These are phyloP conservation scores for Vombatus ursinus DNA, from an alignment of 2,113 vertebrate species.

Conservation along the genomic window DNA sequence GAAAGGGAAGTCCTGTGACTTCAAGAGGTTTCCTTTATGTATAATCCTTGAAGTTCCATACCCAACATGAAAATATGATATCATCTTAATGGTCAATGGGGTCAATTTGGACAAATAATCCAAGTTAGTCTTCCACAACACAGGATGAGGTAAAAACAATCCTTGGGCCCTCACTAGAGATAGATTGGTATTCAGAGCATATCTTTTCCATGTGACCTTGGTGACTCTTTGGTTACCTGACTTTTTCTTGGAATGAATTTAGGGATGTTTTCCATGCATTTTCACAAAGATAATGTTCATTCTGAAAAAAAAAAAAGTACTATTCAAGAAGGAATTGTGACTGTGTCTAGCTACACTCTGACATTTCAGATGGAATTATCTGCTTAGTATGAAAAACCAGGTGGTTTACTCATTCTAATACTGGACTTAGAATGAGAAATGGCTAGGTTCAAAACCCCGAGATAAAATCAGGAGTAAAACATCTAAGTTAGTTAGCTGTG, in stretches of 20 bases:
- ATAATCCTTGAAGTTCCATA: neutral
- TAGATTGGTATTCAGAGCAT: neutral
- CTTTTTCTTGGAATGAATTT: neutral
- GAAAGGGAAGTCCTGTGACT: constrained; percentile 52
- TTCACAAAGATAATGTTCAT: neutral
- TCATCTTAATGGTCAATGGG: neutral
- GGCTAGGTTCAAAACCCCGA: neutral
- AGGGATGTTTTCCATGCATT: neutral
- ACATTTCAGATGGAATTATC: neutral
- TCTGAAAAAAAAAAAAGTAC: neutral
- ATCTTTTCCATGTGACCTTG: neutral
- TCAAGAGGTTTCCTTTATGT: constrained; percentile 16
- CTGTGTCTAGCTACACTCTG: neutral
- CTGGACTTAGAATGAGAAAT: neutral
- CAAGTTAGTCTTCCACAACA: neutral
- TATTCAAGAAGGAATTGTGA: neutral
- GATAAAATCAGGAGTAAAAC: neutral
- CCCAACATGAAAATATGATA: neutral
- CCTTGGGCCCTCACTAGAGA: constrained; percentile 3
- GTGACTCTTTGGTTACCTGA: neutral
- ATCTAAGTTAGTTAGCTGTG: neutral
- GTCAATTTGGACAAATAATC: neutral
- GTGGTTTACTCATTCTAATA: neutral
- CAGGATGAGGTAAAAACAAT: neutral
- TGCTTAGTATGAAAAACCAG: neutral